These are phyloP conservation scores for Syritta pipiens DNA, from an alignment of 2,888 invertebrate species.

Conservation along the genomic window DNA sequence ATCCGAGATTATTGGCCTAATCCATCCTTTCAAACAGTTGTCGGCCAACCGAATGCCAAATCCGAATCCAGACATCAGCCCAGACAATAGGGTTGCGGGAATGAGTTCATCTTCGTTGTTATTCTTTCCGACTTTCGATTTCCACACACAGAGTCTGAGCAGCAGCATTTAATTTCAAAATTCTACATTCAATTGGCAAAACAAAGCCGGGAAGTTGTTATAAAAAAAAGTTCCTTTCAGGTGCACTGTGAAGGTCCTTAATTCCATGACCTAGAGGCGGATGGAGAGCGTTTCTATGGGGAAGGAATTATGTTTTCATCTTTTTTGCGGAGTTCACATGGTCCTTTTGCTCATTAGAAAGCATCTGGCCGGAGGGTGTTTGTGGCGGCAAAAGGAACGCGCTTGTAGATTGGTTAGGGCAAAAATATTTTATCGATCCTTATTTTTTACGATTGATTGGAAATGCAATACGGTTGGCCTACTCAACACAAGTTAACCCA, in stretches of 20 bases:
- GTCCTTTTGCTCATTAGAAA: slow-evolving; percentile 44
- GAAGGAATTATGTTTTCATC: slow-evolving; percentile 53
- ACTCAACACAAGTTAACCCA: slow-evolving; percentile 44
- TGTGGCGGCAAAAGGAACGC: slow-evolving; percentile 59
- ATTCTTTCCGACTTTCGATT: slow-evolving; percentile 43
- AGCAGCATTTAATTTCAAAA: slow-evolving; percentile 42
- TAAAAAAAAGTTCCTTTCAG: slow-evolving; percentile 44
- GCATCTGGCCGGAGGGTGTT: slow-evolving; percentile 55
- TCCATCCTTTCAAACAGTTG: slow-evolving; percentile 63
- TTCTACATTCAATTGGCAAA: slow-evolving; percentile 64
- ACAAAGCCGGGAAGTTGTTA: slow-evolving; percentile 36
- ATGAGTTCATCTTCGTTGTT: slow-evolving; percentile 28
- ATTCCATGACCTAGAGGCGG: slow-evolving; percentile 60
- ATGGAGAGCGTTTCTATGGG: slow-evolving; percentile 26
- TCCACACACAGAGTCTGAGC: slow-evolving; percentile 16
- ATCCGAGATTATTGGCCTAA: slow-evolving; percentile 66
- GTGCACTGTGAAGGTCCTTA: slow-evolving; percentile 51
- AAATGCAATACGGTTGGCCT: slow-evolving; percentile 44
- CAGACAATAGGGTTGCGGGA: slow-evolving; percentile 57
- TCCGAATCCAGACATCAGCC: slow-evolving; percentile 49
- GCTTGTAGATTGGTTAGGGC: background rate
- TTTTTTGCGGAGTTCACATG: slow-evolving; percentile 37
- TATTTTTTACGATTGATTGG: slow-evolving; percentile 49
- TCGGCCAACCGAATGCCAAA: slow-evolving; percentile 27
- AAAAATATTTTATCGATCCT: slow-evolving; percentile 46